Conservation (phyloP, 2,888 invertebrate species). For the Frankliniella intonsa region DNA sequence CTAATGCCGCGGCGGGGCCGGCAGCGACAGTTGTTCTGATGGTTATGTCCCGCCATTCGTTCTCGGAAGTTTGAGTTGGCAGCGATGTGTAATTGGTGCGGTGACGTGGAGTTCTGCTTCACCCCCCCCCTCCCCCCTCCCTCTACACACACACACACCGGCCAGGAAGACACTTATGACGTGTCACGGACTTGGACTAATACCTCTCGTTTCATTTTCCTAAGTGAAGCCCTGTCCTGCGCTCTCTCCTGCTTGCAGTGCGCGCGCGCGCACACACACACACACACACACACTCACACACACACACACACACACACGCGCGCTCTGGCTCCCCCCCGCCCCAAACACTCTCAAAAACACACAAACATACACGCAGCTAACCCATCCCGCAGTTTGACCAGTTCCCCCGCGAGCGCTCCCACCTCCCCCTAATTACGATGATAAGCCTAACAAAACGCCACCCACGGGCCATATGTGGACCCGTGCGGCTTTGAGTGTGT, state of each 20-base stretch:
- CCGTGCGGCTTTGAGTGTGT: not conserved
- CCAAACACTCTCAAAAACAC: not conserved
- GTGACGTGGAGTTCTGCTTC: not conserved
- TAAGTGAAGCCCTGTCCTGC: not conserved
- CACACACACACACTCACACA: not conserved
- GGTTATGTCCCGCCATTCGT: not conserved
- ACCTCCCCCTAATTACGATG: not conserved
- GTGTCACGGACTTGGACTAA: not conserved
- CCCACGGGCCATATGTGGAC: not conserved
- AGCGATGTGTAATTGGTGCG: not conserved
- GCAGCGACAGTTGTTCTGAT: not conserved
- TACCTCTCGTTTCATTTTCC: conserved; percentile 18
- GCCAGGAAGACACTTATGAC: not conserved
- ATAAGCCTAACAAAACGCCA: not conserved
- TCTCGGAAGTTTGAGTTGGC: not conserved
- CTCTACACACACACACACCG: not conserved
- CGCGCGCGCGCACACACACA: not conserved
- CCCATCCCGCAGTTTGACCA: too few relatives aligned
- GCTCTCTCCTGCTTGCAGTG: not conserved
- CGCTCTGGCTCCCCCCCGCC: not conserved
- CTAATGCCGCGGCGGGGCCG: not conserved
- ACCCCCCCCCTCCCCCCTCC: not conserved
- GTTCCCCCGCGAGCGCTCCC: not conserved
- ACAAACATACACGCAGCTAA: too few relatives aligned
- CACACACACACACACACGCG: not conserved